Base-by-base conservation (phyloP, 2,797 vertebrate genomes). In the Todus mexicanus region DNA sequence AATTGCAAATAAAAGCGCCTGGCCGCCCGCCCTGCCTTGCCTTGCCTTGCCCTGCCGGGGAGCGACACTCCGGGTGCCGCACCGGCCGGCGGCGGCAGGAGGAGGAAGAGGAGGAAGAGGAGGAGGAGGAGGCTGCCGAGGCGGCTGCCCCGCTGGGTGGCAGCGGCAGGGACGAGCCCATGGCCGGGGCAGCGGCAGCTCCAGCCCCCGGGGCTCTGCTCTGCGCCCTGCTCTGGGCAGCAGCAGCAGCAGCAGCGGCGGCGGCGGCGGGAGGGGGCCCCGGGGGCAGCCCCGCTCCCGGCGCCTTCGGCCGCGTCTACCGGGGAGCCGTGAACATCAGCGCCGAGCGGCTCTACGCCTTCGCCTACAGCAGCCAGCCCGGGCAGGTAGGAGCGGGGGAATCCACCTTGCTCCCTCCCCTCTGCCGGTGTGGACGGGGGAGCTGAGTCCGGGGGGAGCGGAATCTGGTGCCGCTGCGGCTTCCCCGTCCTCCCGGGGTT, bases 341-440 rank as follows among this genome's bases (percentile, higher is more conserved):
- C 94, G 87, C 94, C 3, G 97, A 98, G 90, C 95, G 91, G 61
- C 94, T 98, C 61, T 98, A 98, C 87, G 76, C 97, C 75, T 98
- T 98, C 95, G 96, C 96, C 86, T 97, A 98, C 97, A 97, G 96
- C 93, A 95, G 95, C 86, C 81, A 89, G 78, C 96, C 97, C 1
- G 98, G 97, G 64, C 97, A 98, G 98, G 98, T 98, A 97, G 94
- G 97, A 77, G 15, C 26, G 25, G 40, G 38, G n/a, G 17, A 10
- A 18, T 2, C 14, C 38, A 5, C 61, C 14, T 33, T 14, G 15
- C 4, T 5, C 31, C 18, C 11, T 40, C 40, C 26, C 17, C 14
- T 22, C 42, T 5, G 16, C 27, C 70, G 22, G 7, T 33, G 63
- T 12, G 59, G 50, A 10, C 4, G 27, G 68, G 11, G n/a, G 22